A percentile compares a stretch with the other conserved stretches of the same genome.
Conservation (phyloP, 2,888 invertebrate species). For the Folsomia manolachei region DNA sequence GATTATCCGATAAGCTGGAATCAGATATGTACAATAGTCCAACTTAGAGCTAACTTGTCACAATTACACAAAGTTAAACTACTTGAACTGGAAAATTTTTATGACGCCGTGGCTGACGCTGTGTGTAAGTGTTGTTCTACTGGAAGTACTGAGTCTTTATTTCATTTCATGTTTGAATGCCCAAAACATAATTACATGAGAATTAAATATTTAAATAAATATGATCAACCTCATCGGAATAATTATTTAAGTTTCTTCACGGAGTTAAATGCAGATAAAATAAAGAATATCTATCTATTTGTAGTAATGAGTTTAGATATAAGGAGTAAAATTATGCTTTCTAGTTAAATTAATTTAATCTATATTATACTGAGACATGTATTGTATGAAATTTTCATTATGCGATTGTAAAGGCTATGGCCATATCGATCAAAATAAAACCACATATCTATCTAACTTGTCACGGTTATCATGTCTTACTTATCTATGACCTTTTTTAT, state of each 20-base stretch:
- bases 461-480: no score
- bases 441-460: neutral
- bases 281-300: neutral
- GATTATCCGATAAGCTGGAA: neutral
- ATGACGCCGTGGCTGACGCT: neutral
- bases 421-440: neutral
- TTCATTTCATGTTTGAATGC: neutral
- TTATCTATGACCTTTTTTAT: neutral
- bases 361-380: neutral
- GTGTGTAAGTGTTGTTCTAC: neutral
- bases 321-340: neutral
- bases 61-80: neutral
- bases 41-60: neutral
- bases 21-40: neutral
- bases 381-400: neutral
- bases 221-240: neutral
- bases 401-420: neutral
- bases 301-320: neutral
- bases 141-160: neutral
- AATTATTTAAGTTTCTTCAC: neutral
- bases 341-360: neutral
- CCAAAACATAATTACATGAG: neutral
- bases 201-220: neutral
- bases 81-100: neutral
- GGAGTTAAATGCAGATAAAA: neutral